Percentiles rank a stretch among this genome's conserved stretches.
Evolutionary conservation across 2,113 vertebrate genomes (phyloP).

Genomic region (Lota lota): DNA sequence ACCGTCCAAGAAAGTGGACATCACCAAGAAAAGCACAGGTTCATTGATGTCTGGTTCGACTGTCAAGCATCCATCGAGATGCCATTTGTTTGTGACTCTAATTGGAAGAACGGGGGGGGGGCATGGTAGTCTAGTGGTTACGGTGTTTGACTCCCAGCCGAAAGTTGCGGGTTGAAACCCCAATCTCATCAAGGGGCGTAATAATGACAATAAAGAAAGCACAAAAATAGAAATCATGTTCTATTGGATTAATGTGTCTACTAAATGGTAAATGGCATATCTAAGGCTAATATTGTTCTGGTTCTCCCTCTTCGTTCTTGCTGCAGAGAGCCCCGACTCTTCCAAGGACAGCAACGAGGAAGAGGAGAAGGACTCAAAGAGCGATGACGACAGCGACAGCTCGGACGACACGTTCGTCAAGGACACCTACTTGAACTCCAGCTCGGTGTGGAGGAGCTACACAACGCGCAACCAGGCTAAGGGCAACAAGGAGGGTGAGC

Average conservation of each 20-base stretch:
- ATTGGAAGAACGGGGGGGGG: no score
- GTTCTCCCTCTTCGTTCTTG: background rate
- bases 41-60: background rate
- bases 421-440: slow-evolving; percentile 82
- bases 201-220: background rate
- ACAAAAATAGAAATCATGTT: background rate
- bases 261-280: no score
- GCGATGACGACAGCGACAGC: slow-evolving; percentile 89
- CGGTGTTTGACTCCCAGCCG: no score
- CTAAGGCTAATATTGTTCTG: background rate
- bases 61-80: no score
- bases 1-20: slow-evolving; percentile 28
- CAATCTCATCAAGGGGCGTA: no score
- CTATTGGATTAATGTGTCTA: no score
- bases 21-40: slow-evolving; percentile 25
- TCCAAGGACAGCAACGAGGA: slow-evolving; percentile 76
- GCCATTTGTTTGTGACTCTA: no score
- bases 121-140: no score
- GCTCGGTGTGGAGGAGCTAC: slow-evolving; percentile 93
- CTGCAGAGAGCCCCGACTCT: slow-evolving; percentile 58
- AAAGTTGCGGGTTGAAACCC: no score
- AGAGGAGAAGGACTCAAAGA: slow-evolving; percentile 84
- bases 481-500: slow-evolving; percentile 85
- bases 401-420: slow-evolving; percentile 95
- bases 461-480: slow-evolving; percentile 91